Conservation (phyloP, 2,888 invertebrate genomes). For the Corbicula japonica region DNA sequence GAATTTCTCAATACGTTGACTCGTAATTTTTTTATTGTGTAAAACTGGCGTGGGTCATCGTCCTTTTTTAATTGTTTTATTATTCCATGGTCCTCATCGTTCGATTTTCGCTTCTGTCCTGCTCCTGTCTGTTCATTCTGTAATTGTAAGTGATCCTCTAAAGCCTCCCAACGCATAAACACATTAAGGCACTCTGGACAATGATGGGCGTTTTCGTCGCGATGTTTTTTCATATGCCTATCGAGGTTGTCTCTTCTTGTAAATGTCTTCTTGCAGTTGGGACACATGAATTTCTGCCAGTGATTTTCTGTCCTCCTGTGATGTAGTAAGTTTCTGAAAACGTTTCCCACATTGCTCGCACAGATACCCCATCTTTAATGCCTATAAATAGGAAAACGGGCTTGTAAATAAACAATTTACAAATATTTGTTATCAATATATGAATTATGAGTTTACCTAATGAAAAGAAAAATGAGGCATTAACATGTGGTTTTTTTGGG, state of each 20-base stretch:
- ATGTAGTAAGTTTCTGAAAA: too few species aligned
- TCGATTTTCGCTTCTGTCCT: conserved; percentile 13
- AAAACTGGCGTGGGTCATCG: conserved; percentile 32
- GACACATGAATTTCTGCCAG: not conserved
- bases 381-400: too few species aligned
- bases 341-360: too few species aligned
- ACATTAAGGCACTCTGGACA: conserved; percentile 35
- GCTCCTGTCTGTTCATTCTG: conserved; percentile 24
- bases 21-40: conserved; percentile 20
- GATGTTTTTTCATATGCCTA: conserved; percentile 36
- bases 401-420: too few species aligned
- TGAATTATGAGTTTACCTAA: too few species aligned
- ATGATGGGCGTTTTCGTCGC: conserved; percentile 2
- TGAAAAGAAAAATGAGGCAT: too few species aligned
- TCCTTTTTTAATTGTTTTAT: conserved; percentile 26
- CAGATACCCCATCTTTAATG: too few species aligned
- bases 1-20: conserved; percentile 29
- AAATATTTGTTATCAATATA: too few species aligned
- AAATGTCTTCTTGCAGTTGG: conserved; percentile 33
- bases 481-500: too few species aligned
- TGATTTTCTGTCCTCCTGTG: too few species aligned
- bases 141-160: conserved; percentile 26
- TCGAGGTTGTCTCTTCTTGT: conserved; percentile 26
- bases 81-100: not conserved
- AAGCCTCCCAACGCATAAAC: conserved; percentile 19